Percentiles rank a stretch among this genome's conserved stretches.
These are phyloP conservation scores for Sebastes hopkinsi DNA, from an alignment of 2,797 vertebrate species.

Conservation along the genomic window DNA sequence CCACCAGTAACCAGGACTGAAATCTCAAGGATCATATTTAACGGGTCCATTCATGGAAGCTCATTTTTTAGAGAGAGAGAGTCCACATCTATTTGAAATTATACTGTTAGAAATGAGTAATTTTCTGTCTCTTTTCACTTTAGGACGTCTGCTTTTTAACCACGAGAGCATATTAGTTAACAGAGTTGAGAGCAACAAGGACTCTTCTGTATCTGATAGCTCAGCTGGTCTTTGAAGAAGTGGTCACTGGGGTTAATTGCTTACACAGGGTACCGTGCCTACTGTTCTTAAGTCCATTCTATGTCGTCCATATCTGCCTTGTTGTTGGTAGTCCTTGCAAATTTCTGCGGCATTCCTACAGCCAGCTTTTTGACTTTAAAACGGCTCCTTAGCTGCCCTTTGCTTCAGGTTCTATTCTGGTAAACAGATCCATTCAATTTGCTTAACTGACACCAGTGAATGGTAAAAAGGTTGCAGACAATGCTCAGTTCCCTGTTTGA, in stretches of 20 bases:
- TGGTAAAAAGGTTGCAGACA: constrained; percentile 26
- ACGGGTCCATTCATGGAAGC: neutral
- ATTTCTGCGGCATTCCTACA: constrained; percentile 11
- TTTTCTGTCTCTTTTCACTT: constrained; percentile 43
- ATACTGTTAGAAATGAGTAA: constrained; percentile 34
- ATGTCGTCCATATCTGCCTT: neutral
- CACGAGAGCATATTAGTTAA: constrained; percentile 48
- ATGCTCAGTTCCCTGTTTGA: constrained; percentile 26
- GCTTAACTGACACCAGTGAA: constrained; percentile 35
- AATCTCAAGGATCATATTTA: neutral
- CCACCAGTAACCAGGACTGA: no score
- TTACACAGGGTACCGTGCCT: constrained; percentile 53
- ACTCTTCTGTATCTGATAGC: constrained; percentile 52
- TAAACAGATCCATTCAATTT: constrained; percentile 54
- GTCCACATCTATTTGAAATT: constrained; percentile 13
- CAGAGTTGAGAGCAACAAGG: constrained; percentile 46
- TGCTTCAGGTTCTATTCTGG: constrained; percentile 20
- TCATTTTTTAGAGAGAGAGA: constrained; percentile 3
- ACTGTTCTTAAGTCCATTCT: constrained; percentile 51
- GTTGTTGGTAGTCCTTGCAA: constrained; percentile 35
- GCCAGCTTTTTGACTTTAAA: constrained; percentile 51
- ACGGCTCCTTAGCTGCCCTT: constrained; percentile 37
- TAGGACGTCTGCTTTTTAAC: constrained; percentile 32
- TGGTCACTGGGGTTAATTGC: constrained; percentile 75
- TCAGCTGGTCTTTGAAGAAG: constrained; percentile 56